Evolutionary conservation across 1,140 invertebrate species (phyloP), one percentile per base, ranked within the genome.

Genomic region (Ditylenchus dipsaci): DNA sequence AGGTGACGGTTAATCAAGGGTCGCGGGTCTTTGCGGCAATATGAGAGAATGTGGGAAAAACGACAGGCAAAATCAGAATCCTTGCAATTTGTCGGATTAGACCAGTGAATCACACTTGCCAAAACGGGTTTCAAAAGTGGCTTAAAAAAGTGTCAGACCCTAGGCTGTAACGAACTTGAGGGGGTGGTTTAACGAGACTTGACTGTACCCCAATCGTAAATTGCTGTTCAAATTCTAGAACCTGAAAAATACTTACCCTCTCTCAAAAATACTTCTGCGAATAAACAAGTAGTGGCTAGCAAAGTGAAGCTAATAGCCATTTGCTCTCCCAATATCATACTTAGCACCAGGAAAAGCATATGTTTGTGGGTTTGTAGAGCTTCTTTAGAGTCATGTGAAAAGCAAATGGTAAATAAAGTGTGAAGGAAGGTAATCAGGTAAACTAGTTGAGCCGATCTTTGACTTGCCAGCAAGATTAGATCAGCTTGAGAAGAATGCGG

Each of bases 241-340:
- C 11, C 11, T 38, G 11, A 30, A 3, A 29, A 73, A 38, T 57
- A 7, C 42, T 59, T 59, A 63, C 71, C 47, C 13, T 43, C 45
- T 23, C 56, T 30, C 57, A 65, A 53, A 60, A 58, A 21, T 43
- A 62, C 49, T 29, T 53, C 29, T 0, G 57, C n/a, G 15, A 71
- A 7, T 1, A 42, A 21, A 58, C 58, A 61, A n/a, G 45, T 26
- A 21, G 62, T 19, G 3, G 68, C n/a, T 15, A 62, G 38, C 21
- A 68, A 8, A 30, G 64, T n/a, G n/a, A 68, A 30, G 27, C 23
- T 61, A 23, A 21, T 38, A 19, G 61, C 59, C 33, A 58, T 29
- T 8, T 42, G 38, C 19, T 71, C 62, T n/a, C 69, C 69, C 33
- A 67, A 23, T 11, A 71, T 27, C 69, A 71, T 71, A 33, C 42